Percentiles rank a stretch among this genome's conserved stretches.
Conservation (phyloP, 92 coral and sea anemone genomes). For the Plumapathes pennacea region DNA sequence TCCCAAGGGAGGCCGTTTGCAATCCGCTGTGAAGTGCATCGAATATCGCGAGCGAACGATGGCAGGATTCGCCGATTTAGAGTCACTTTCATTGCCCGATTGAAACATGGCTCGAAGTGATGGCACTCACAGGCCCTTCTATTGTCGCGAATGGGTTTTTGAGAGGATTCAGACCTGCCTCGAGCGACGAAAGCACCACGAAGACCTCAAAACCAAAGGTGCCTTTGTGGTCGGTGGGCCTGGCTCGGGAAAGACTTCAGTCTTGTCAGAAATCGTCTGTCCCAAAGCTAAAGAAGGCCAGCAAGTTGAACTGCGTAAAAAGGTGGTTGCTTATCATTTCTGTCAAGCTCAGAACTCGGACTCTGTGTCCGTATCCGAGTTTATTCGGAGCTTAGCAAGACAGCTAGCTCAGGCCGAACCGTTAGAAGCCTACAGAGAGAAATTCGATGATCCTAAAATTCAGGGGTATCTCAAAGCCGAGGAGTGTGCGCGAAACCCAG, state of each 20-base stretch:
- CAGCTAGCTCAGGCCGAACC: slow-evolving; percentile 82
- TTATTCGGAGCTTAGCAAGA: slow-evolving; percentile 81
- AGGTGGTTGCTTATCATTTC: slow-evolving; percentile 81
- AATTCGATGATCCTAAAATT: slow-evolving; percentile 66
- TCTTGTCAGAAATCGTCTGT: slow-evolving; percentile 71
- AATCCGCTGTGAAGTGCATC: too few relatives aligned
- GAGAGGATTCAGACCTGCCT: slow-evolving; percentile 84
- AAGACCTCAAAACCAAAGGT: slow-evolving; percentile 85
- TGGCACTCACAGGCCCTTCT: slow-evolving; percentile 60
- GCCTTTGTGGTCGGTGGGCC: slow-evolving; percentile 92
- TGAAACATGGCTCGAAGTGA: slow-evolving; percentile 51
- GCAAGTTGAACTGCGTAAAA: slow-evolving; percentile 65
- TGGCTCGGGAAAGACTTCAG: slow-evolving; percentile 93
- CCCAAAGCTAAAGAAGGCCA: slow-evolving; percentile 72
- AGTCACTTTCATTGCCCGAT: too few relatives aligned
- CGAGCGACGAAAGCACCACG: slow-evolving; percentile 68
- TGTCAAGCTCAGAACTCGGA: slow-evolving; percentile 81
- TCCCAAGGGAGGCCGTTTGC: too few relatives aligned
- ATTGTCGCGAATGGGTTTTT: slow-evolving; percentile 96
- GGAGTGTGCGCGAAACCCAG: slow-evolving; percentile 79
- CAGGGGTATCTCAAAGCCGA: slow-evolving; percentile 74
- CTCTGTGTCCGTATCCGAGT: slow-evolving; percentile 82
- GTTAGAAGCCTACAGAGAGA: slow-evolving; percentile 69
- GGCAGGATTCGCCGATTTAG: too few relatives aligned
- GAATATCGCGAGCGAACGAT: too few relatives aligned